Evolutionary conservation across 2,113 vertebrate species (phyloP), one percentile per base, ranked within the genome.

Genomic region (Crotalus helleri): DNA sequence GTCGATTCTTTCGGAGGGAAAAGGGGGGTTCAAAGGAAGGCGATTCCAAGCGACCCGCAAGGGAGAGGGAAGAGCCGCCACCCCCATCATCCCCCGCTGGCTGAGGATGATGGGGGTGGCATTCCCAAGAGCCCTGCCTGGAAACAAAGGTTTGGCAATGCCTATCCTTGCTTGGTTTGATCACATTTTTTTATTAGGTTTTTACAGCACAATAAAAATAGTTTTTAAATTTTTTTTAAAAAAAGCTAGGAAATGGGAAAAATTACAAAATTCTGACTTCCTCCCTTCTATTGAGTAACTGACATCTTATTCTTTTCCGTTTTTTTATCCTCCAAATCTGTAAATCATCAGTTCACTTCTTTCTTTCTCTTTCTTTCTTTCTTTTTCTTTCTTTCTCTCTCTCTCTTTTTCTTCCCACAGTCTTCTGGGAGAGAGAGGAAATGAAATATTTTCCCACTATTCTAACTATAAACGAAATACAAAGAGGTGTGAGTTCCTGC

Each of bases 1-100:
- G 13, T 85, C 39, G 12, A 54, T 85, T 23, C 74, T 57, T 24
- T 39, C 0, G 26, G 26, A 15, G 4, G 29, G n/a, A 29, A 87
- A 10, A 10, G n/a, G 64, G 64, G 64, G 64, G 26, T 39, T 39
- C 39, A 39, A 39, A 39, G 39, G 39, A 39, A 39, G 39, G 39
- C 39, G 39, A 39, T 46, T n/a, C 29, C 3, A 29, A n/a, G 29
- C 3, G 29, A 13, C 64, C 64, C n/a, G n/a, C 29, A 17, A 17
- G 13, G 4, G 1, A 6, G 64, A 15, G 12, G 0, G 64, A 0
- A 15, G 26, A 29, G n/a, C n/a, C 17, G n/a, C 13, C 13, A 5
- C 1, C 15, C n/a, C 69, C 69, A 39, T 39, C 69, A 39, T 74
- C 69, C 69, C 69, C n/a, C 5, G 13, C 69, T 74, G n/a, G 69